Conservation (phyloP, 2,888 invertebrate species). For the Slavum lentiscoides region DNA sequence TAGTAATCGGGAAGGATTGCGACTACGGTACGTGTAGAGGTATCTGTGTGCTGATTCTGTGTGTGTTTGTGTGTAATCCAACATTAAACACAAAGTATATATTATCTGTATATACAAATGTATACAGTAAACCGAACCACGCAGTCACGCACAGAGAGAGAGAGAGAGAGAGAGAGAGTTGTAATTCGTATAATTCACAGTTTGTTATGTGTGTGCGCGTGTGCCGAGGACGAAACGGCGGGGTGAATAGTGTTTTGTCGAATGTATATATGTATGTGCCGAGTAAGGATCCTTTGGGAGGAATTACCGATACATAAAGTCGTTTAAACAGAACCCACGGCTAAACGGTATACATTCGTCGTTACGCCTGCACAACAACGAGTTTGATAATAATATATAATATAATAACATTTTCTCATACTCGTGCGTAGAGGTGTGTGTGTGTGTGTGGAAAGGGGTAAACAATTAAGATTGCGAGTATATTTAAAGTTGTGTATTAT, state of each 20-base stretch:
- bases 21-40: too few species aligned
- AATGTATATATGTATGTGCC: not conserved
- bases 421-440: too few species aligned
- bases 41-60: too few species aligned
- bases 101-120: too few species aligned
- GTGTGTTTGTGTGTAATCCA: too few species aligned
- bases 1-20: too few species aligned
- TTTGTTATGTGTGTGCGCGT: not conserved
- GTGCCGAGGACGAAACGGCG: not conserved
- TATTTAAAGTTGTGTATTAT: not conserved
- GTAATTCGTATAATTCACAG: not conserved
- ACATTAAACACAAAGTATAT: too few species aligned
- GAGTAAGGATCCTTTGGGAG: not conserved
- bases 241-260: not conserved
- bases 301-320: constrained; percentile 2
- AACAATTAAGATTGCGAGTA: constrained; percentile 19
- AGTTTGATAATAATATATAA: too few species aligned
- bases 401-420: too few species aligned
- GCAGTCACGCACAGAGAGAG: not conserved
- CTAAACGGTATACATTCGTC: not conserved
- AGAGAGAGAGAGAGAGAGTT: not conserved
- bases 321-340: constrained; percentile 6
- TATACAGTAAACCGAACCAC: too few species aligned
- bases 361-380: too few species aligned
- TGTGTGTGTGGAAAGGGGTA: not conserved